These are phyloP conservation scores for Alouatta palliata DNA, from an alignment of 2,113 vertebrate species.

Conservation along the genomic window DNA sequence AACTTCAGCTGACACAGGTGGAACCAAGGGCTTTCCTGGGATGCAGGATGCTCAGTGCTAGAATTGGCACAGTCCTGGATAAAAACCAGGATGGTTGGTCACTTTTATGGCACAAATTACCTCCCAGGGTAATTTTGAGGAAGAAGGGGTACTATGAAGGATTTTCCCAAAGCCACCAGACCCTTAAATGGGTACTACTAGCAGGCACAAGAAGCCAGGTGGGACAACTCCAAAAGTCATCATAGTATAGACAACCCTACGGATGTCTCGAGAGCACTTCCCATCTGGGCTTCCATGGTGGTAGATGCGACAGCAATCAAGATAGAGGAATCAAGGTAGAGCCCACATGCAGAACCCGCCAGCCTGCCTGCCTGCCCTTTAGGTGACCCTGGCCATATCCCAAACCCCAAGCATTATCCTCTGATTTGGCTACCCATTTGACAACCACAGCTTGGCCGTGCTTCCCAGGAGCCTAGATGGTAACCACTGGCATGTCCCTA, in stretches of 20 bases:
- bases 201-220: background rate
- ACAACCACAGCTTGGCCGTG: background rate
- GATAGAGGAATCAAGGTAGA: background rate
- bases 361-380: background rate
- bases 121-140: background rate
- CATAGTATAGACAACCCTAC: background rate
- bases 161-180: background rate
- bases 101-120: background rate
- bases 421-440: background rate
- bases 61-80: background rate
- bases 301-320: background rate
- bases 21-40: background rate
- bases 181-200: background rate
- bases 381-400: background rate
- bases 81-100: background rate
- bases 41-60: background rate
- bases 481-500: background rate
- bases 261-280: background rate
- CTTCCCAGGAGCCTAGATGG: background rate
- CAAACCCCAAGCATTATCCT: background rate
- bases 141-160: background rate
- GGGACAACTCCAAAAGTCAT: background rate
- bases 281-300: background rate
- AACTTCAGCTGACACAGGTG: background rate
- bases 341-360: background rate